A percentile compares a stretch with the other conserved stretches of the same genome.
Evolutionary conservation across 2,113 vertebrate genomes (phyloP).

Genomic region (Sterna hirundo): DNA sequence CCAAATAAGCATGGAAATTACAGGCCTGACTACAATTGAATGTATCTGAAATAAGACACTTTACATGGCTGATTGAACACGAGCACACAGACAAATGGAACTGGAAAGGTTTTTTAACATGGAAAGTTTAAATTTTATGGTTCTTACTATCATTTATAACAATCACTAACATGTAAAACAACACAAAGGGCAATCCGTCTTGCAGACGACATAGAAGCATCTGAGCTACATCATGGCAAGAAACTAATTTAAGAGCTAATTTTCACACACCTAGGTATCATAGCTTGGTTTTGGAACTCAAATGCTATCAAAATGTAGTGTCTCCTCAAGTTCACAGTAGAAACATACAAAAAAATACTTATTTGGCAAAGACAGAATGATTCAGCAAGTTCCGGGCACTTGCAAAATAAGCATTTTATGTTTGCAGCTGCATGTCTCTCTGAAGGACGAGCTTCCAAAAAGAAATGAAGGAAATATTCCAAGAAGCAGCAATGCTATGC

Average conservation of each 20-base stretch:
- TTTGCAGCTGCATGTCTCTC: conserved; percentile 37
- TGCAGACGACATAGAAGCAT: conserved; percentile 3
- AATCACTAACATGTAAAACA: conserved; percentile 46
- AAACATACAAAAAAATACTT: conserved; percentile 16
- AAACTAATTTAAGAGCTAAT: not conserved
- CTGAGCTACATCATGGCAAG: not conserved
- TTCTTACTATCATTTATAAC: conserved; percentile 14
- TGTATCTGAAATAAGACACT: conserved; percentile 38
- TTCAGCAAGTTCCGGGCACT: conserved; percentile 45
- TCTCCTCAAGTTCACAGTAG: not conserved
- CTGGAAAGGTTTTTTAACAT: conserved; percentile 36
- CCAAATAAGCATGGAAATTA: conserved; percentile 35
- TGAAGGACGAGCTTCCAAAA: conserved; percentile 12
- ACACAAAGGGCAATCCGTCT: conserved; percentile 19
- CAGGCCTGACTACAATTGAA: conserved; percentile 47
- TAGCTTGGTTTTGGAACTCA: not conserved
- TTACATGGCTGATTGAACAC: conserved; percentile 59
- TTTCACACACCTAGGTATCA: conserved; percentile 1
- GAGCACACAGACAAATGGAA: conserved; percentile 58
- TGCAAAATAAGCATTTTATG: conserved; percentile 55
- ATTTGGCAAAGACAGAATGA: conserved; percentile 38
- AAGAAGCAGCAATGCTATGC: not conserved
- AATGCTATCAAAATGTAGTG: not conserved
- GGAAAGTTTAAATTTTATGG: conserved; percentile 29
- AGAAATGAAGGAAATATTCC: not conserved